A percentile compares a stretch with the other conserved stretches of the same genome.
These are phyloP conservation scores for Synodontis membranacea DNA, from an alignment of 2,113 vertebrate genomes.

Conservation along the genomic window DNA sequence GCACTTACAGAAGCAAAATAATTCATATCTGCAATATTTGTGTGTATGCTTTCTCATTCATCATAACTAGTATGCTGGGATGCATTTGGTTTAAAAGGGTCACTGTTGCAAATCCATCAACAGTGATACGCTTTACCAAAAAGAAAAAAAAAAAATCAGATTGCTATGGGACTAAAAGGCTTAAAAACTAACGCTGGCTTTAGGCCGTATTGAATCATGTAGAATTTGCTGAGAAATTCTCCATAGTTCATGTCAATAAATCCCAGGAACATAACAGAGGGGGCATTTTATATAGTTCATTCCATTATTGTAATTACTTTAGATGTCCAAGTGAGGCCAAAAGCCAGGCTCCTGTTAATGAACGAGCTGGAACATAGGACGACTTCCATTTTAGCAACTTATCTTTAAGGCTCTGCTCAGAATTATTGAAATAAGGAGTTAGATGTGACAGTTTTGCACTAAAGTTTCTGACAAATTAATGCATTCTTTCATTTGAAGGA, in stretches of 20 bases:
- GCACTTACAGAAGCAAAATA: constrained; percentile 13
- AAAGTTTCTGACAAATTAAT: not conserved
- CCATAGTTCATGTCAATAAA: constrained; percentile 39
- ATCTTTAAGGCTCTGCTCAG: not conserved
- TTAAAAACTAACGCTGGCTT: constrained; percentile 10
- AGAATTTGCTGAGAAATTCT: constrained; percentile 28
- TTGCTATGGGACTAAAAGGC: constrained; percentile 20
- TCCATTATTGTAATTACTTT: constrained; percentile 58
- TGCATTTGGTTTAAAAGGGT: constrained; percentile 12
- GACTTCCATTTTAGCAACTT: constrained; percentile 27
- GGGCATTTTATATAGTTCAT: constrained; percentile 42
- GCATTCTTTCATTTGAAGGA: not conserved
- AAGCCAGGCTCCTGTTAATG: constrained; percentile 33
- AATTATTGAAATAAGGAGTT: not conserved
- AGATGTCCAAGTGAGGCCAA: constrained; percentile 42
- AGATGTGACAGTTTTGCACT: not conserved
- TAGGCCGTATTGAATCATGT: constrained; percentile 30
- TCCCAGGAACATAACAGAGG: constrained; percentile 42
- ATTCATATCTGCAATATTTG: not conserved
- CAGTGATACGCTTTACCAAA: not conserved
- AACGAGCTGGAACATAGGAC: constrained; percentile 39
- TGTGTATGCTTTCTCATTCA: not conserved
- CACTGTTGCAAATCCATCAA: constrained; percentile 15
- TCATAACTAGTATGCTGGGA: constrained; percentile 6
- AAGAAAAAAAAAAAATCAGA: not conserved